Evolutionary conservation across 2,113 vertebrate genomes (phyloP).

Genomic region (Orycteropus afer): DNA sequence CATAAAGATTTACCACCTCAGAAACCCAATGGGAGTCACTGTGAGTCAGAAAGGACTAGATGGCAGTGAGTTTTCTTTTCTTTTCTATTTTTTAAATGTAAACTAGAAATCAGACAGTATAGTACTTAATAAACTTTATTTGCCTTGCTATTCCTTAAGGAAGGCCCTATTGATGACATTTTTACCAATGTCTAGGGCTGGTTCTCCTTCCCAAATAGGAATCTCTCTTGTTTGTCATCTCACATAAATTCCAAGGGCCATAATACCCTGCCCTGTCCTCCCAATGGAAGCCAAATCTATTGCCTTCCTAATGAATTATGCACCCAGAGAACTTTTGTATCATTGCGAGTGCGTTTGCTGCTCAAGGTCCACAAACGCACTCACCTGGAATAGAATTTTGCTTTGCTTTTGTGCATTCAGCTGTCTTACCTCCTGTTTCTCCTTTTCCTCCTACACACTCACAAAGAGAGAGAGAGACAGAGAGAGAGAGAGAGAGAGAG

Average conservation of each 20-base stretch:
- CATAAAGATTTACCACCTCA: too few species aligned
- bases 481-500: too few species aligned
- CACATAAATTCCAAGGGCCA: not conserved
- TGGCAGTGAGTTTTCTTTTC: too few species aligned
- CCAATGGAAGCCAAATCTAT: not conserved
- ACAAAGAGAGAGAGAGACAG: not conserved
- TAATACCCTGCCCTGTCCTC: not conserved
- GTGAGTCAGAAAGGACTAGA: too few species aligned
- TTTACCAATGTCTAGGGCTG: not conserved
- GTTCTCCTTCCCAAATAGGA: not conserved
- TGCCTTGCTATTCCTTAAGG: not conserved
- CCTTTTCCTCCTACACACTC: not conserved
- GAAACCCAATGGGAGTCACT: too few species aligned
- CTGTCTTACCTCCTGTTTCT: too few species aligned
- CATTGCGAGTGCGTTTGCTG: not conserved
- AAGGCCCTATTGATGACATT: not conserved
- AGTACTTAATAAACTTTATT: not conserved
- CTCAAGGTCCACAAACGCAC: not conserved
- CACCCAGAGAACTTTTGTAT: not conserved
- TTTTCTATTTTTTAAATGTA: too few species aligned
- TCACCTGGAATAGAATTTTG: not conserved
- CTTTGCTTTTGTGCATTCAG: not conserved
- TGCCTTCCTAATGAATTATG: not conserved
- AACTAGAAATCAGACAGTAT: not conserved
- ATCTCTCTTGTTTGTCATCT: not conserved